Evolutionary conservation across 37 sponge, comb jelly and placozoan species (phyloP).

Genomic region (Cliona cf. orientalis): DNA sequence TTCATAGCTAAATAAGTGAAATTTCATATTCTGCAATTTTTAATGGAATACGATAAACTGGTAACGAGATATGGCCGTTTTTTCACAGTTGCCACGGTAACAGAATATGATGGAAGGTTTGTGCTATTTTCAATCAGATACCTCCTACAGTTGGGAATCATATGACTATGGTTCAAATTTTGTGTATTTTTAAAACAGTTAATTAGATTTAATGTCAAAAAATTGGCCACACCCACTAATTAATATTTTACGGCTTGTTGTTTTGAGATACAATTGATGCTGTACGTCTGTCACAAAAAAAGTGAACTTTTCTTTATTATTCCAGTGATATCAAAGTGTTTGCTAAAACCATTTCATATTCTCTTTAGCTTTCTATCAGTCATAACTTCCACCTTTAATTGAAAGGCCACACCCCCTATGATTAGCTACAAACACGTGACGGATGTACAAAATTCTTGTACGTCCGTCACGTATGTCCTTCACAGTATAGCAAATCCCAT

Average conservation of each 20-base stretch:
- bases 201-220: conserved; percentile 13
- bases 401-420: background rate
- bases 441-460: conserved; percentile 6
- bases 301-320: background rate
- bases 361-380: conserved; percentile 12
- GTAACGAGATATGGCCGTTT: background rate
- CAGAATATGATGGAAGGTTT: background rate
- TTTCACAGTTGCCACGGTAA: background rate
- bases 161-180: background rate
- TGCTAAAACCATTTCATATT: conserved; percentile 18
- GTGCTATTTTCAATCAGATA: conserved; percentile 13
- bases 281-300: conserved; percentile 13
- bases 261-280: background rate
- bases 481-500: conserved; percentile 3
- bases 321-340: conserved; percentile 3
- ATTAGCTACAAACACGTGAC: background rate
- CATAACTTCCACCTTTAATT: background rate
- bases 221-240: background rate
- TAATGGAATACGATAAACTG: background rate
- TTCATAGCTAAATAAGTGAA: conserved; percentile 2
- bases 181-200: conserved; percentile 11
- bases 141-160: conserved; percentile 15
- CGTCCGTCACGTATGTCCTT: conserved; percentile 13
- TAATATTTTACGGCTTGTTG: background rate
- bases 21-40: background rate